Conservation (phyloP, 2,797 vertebrate species). For the Peromyscus aztecus region DNA sequence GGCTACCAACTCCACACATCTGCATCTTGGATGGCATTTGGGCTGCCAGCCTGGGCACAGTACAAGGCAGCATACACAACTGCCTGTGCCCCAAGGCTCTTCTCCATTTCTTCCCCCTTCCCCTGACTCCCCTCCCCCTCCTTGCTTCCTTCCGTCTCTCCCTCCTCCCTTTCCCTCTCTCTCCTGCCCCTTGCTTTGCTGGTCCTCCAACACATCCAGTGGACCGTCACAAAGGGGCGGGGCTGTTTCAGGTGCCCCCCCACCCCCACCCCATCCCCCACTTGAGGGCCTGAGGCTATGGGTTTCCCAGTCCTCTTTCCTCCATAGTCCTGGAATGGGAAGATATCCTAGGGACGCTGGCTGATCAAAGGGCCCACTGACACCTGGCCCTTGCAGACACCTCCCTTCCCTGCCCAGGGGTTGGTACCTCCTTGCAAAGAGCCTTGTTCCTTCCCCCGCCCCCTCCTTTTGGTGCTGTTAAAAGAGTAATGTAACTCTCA, state of each 20-base stretch:
- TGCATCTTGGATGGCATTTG: not conserved
- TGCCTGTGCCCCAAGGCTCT: not conserved
- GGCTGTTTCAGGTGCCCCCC: not conserved
- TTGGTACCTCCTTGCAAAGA: slow-evolving; percentile 51
- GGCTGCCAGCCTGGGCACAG: not conserved
- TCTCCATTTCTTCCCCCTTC: no score
- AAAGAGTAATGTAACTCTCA: slow-evolving; percentile 82
- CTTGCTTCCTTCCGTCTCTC: not conserved
- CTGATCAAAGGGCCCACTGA: not conserved
- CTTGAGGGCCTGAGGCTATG: not conserved
- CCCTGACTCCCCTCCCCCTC: no score
- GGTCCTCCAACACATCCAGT: not conserved
- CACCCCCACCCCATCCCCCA: not conserved
- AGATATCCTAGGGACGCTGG: not conserved
- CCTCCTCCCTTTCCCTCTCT: no score
- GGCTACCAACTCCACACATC: not conserved
- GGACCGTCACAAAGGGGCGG: not conserved
- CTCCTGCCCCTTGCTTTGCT: not conserved
- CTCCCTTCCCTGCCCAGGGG: not conserved
- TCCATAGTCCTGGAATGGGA: no score
- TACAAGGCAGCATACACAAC: not conserved
- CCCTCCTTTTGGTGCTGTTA: slow-evolving; percentile 50
- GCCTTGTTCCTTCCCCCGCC: not conserved
- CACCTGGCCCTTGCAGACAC: not conserved
- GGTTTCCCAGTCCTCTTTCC: not conserved